Percentiles rank a stretch among this genome's conserved stretches.
These are phyloP conservation scores for Orchesellides sinensis DNA, from an alignment of 2,888 invertebrate genomes.

Conservation along the genomic window DNA sequence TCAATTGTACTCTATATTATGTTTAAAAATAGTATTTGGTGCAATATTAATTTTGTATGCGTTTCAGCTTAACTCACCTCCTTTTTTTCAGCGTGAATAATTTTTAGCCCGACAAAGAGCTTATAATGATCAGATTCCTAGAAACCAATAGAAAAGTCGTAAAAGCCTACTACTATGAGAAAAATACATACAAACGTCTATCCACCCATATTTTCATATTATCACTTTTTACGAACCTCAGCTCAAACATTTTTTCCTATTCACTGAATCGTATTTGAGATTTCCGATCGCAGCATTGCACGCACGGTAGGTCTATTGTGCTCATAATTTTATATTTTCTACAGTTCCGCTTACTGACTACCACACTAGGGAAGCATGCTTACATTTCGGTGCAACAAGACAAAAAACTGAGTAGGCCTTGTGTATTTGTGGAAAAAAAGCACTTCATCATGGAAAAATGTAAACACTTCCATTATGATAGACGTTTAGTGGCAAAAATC, in stretches of 20 bases:
- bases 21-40: neutral
- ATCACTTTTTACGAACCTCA: neutral
- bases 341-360: neutral
- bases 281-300: neutral
- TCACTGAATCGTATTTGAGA: neutral
- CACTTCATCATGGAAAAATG: slow-evolving; percentile 45
- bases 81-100: neutral
- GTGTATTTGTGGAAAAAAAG: slow-evolving; percentile 10
- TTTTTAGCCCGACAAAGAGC: slow-evolving; percentile 24
- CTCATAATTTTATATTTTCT: neutral
- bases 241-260: neutral
- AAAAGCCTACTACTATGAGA: neutral
- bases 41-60: neutral
- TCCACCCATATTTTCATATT: neutral
- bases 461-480: slow-evolving; percentile 49
- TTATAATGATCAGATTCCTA: slow-evolving; percentile 44
- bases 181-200: neutral
- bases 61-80: neutral
- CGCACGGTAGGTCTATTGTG: too few species aligned
- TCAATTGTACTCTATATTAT: neutral
- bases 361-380: neutral
- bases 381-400: neutral
- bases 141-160: slow-evolving; percentile 4
- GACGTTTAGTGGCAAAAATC: slow-evolving; percentile 52
- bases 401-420: neutral